Evolutionary conservation across 2,888 invertebrate species (phyloP).

Genomic region (Acronicta alni): DNA sequence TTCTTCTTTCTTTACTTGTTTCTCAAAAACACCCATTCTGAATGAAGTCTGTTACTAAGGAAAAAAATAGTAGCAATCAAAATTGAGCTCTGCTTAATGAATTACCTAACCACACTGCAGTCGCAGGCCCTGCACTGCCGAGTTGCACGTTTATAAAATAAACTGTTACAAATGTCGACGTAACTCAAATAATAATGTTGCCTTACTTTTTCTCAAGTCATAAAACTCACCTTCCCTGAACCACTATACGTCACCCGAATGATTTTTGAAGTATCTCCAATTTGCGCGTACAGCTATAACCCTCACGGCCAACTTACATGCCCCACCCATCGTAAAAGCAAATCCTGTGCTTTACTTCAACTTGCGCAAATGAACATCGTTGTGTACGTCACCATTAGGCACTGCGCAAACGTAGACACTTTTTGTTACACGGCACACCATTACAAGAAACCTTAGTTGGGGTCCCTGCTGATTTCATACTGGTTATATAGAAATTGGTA

Average conservation of each 20-base stretch:
- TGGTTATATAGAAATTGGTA: too few species aligned
- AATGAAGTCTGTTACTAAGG: too few species aligned
- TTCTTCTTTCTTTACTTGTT: too few species aligned
- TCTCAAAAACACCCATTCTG: too few species aligned
- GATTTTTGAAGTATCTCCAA: conserved; percentile 48
- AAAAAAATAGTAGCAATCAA: too few species aligned
- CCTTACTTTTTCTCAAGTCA: conserved; percentile 43
- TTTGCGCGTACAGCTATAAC: conserved; percentile 42
- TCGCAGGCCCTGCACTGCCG: too few species aligned
- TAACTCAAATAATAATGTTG: conserved; percentile 33
- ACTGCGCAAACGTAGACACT: too few species aligned
- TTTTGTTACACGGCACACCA: too few species aligned
- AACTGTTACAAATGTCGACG: conserved; percentile 24
- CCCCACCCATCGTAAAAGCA: conserved; percentile 65
- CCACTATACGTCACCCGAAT: conserved; percentile 47
- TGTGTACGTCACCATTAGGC: conserved; percentile 14
- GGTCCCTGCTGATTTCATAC: too few species aligned
- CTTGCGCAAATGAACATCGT: background rate
- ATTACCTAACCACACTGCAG: too few species aligned
- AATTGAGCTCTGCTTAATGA: too few species aligned
- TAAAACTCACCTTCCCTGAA: conserved; percentile 54
- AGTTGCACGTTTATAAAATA: background rate
- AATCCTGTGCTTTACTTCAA: conserved; percentile 61
- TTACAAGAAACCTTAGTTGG: too few species aligned
- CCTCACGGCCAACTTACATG: conserved; percentile 43